phyloP scores from a whole-genome alignment of 2,797 vertebrate genomes.

The Eulemur rubriventer region DNA sequence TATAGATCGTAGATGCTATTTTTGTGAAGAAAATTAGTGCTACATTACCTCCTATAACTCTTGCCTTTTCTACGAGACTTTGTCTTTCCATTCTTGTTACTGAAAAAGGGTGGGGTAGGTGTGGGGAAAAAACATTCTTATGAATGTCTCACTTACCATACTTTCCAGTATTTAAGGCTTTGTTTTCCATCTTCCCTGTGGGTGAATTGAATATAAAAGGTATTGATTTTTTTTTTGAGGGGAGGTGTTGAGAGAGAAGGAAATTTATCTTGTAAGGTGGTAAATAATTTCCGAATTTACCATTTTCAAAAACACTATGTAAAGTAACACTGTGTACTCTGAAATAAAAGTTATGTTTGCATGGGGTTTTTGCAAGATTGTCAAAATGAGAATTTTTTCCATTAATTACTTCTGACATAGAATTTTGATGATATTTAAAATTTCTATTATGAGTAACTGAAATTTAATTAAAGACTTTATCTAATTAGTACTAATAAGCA shows the following conservation, averaged over 20 bases:
- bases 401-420: constrained; percentile 57
- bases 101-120: neutral
- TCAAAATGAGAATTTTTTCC: constrained; percentile 18
- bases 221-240: neutral
- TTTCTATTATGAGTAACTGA: constrained; percentile 53
- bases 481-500: constrained; percentile 60
- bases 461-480: constrained; percentile 59
- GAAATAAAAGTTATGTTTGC: constrained; percentile 21
- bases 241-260: neutral
- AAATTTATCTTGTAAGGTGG: neutral
- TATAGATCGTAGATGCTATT: neutral
- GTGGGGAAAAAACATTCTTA: neutral
- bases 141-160: neutral
- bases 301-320: neutral
- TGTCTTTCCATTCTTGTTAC: neutral
- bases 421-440: constrained; percentile 67
- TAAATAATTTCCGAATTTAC: neutral
- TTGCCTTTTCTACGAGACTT: neutral
- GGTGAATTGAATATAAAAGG: neutral
- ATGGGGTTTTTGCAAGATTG: constrained; percentile 27
- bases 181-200: neutral
- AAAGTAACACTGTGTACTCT: neutral
- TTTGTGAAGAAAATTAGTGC: neutral
- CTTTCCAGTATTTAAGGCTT: neutral
- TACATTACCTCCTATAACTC: neutral